Conservation (phyloP, 2,113 vertebrate species). For the rat (Rattus norvegicus) region GRCr8 NC_086020.1:26936001-26936500, state of each 20-base stretch:
- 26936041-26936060: not conserved
- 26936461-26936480: not conserved
- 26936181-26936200: not conserved
- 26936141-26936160: conserved; percentile 19
- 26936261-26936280: not conserved
- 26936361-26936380: not conserved
- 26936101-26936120: conserved; percentile 11
- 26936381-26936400: conserved; percentile 11
- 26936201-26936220: not conserved
- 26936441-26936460: not conserved
- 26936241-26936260: not conserved
- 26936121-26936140: not conserved
- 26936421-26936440: not conserved
- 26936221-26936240: not conserved
- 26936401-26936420: not conserved
- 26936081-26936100: conserved; percentile 19
- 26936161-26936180: not conserved
- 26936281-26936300: not conserved
- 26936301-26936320: not conserved
- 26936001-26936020: not conserved
- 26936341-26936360: not conserved
- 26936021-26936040: not conserved
- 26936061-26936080: not conserved
- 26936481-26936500: not conserved
- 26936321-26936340: not conserved